Evolutionary conservation across 2,797 vertebrate species (phyloP), one percentile per base, ranked within the genome.

Genomic region (Pseudochromis fuscus): DNA sequence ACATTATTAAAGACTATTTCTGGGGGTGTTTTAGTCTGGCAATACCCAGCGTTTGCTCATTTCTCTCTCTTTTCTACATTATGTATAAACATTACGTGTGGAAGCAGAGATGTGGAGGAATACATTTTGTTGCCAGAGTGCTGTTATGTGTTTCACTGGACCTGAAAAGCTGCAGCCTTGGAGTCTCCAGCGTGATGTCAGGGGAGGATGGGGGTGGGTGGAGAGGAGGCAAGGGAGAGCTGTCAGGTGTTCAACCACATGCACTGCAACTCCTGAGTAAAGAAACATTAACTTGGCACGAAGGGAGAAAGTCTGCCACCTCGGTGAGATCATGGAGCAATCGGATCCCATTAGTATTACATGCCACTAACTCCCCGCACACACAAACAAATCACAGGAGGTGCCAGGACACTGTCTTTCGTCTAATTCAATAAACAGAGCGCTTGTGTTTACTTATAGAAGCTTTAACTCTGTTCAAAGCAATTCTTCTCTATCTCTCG

Each of bases 341-440:
- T 84, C 64, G 51, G 49, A 81, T 81, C 63, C 66, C 60, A 80
- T 88, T 84, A 80, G 76, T 52, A 70, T 82, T 63, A 72, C 58
- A 55, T 0, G 18, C 45, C 50, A 60, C 33, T 46, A 70, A 73
- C 58, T 81, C 53, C 24, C 55, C 48, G 25, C 65, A 40, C 58
- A 51, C 56, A 75, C 40, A 56, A 52, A 40, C 24, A 75, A 65
- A 55, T 66, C 51, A 21, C 57, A 27, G 27, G n/a, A 4, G 24
- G 7, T 7, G 23, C 21, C 31, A 59, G 58, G 49, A 38, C 1
- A 33, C 19, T 33, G 7, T 28, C 48, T 58, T 49, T 72, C 64
- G 59, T 72, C 67, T 58, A 72, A 51, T 72, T 81, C 56, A 81
- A 67, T 77, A 73, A 79, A 76, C 77, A 68, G 4, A 65, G 24